A percentile compares a stretch with the other conserved stretches of the same genome.
Conservation (phyloP, 2,113 vertebrate species). For the Ictidomys tridecemlineatus region DNA sequence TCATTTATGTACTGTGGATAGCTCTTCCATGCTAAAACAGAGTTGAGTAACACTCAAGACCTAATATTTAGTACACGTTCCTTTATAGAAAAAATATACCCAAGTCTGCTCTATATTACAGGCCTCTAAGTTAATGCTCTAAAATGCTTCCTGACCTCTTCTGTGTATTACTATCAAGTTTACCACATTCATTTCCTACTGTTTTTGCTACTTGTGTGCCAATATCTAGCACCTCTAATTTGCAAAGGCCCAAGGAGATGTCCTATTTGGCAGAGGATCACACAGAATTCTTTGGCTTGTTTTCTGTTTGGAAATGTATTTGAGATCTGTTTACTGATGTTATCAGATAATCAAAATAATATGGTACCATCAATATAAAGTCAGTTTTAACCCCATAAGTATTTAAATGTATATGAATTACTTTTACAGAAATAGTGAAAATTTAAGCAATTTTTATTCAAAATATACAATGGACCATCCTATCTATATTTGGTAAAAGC, state of each 20-base stretch:
- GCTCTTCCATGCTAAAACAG: neutral
- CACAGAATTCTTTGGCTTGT: neutral
- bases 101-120: neutral
- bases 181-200: neutral
- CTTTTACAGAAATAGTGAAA: neutral
- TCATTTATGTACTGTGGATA: neutral
- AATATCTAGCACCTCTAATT: neutral
- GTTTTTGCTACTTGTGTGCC: neutral
- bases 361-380: neutral
- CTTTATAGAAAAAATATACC: neutral
- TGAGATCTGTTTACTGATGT: neutral
- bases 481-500: too few species aligned
- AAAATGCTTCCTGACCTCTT: neutral
- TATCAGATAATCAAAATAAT: neutral
- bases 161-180: neutral
- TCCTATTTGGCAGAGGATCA: neutral
- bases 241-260: neutral
- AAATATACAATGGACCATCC: too few species aligned
- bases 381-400: neutral
- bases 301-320: slow-evolving; percentile 7
- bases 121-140: neutral
- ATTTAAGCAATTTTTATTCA: neutral
- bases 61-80: neutral
- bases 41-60: neutral
- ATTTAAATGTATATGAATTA: neutral